Evolutionary conservation across 2,113 vertebrate genomes (phyloP), one percentile per base, ranked within the genome.

Genomic region (Pungitius pungitius): DNA sequence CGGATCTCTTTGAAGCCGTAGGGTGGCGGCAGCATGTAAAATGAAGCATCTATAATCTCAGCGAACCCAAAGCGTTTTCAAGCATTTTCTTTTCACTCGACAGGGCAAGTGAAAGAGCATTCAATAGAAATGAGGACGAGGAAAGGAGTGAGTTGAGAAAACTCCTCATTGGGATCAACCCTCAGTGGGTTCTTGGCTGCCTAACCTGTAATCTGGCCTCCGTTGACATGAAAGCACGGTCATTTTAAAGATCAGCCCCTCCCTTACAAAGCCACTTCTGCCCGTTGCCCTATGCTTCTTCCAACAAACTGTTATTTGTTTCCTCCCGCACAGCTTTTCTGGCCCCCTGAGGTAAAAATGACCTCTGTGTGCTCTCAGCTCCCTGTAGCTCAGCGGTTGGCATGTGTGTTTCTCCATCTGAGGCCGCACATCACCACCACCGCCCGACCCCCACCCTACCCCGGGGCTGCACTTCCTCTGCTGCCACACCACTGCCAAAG

Each of bases 381-480:
- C 71, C 37, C 42, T 49, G 33, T 42, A 55, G 66, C 39, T 52
- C 39, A 20, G 40, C 33, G 18, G 67, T 75, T 76, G 75, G 64
- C 75, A 77, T 79, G 59, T 59, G 71, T 64, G 39, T 77, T 62
- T 56, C 47, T 54, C 71, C 33, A 42, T 77, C 61, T 85, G 43
- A 73, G n/a, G 27, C 76, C 60, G 77, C 58, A 87, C 60, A 55
- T 10, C 40, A 43, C 42, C 42, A 43, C 42, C 61, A 51, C 56
- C 47, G 51, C 26, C 58, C 39, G 8, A 9, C 27, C 40, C 33
- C 33, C 33, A 35, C 33, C 51, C 39, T 13, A 24, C 66, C 75
- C 74, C 1, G 7, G 33, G 35, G 84, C 56, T 83, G 55, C 68
- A 86, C 84, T 89, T 90, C 87, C 85, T 84, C 65, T 86, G 57